Conservation (phyloP, 2,113 vertebrate species). For the Archilochus colubris region DNA sequence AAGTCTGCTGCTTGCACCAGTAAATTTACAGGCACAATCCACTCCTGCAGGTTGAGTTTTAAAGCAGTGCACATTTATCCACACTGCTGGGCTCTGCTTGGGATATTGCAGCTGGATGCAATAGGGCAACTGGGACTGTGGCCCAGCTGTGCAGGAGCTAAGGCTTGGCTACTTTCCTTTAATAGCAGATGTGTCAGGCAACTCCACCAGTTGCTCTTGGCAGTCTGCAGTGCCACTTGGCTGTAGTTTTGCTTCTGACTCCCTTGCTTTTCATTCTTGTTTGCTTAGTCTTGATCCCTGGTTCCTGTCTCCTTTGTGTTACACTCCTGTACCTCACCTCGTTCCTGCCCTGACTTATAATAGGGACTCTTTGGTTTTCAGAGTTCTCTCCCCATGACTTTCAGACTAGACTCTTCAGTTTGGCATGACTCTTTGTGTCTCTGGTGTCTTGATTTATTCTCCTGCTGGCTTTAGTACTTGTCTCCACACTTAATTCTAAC, state of each 20-base stretch:
- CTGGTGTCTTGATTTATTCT: neutral
- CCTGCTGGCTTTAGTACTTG: neutral
- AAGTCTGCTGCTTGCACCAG: neutral
- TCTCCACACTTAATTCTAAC: neutral
- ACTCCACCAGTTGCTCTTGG: conserved; percentile 62
- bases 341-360: neutral
- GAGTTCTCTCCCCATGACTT: neutral
- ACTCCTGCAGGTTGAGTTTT: neutral
- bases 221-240: conserved; percentile 48
- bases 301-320: conserved; percentile 17
- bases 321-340: conserved; percentile 5
- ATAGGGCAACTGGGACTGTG: conserved; percentile 15
- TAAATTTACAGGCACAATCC: neutral
- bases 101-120: conserved; percentile 56
- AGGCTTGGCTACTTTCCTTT: conserved; percentile 45
- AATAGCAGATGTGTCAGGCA: conserved; percentile 63
- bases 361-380: neutral
- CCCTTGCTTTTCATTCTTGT: conserved; percentile 52
- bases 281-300: conserved; percentile 51
- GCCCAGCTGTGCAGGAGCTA: conserved; percentile 58
- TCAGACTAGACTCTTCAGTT: neutral
- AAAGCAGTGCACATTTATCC: neutral
- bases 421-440: neutral
- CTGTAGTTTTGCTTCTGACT: conserved; percentile 47
- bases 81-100: neutral